Base-by-base conservation (phyloP, 2,797 vertebrate species). In the Antrozous pallidus region DNA sequence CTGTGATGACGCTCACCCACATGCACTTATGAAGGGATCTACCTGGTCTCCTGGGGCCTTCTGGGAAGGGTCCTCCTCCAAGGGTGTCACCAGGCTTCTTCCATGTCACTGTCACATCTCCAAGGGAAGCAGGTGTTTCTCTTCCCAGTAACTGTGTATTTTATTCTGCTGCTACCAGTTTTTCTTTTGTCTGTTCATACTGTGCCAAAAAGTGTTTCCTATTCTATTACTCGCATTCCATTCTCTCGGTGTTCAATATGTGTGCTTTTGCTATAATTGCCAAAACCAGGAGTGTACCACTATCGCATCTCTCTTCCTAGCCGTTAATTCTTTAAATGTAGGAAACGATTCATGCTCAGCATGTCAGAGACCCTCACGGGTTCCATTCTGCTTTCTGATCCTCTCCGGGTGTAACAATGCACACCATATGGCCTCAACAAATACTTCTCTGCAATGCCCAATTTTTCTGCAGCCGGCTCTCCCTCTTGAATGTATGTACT, bases 401-500 rank as follows among this genome's bases (percentile, higher is more conserved):
- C 96, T 96, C 92, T 85, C 96, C 51, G 88, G 87, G 86, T 95
- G 70, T 81, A 97, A 97, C 95, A 98, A 96, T 96, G 90, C 73
- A 0, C 0, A 0, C 96, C 95, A 94, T 97, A 90, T 95, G 89
- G 95, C 78, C 95, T 96, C 92, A 63, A 88, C 74, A 90, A 77
- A 42, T 13, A 6, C 92, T 94, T 69, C 90, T 97, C 75, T 5
- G 75, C 0, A 1, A 84, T 89, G 97, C 96, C 96, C 65, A 6
- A 78, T 97, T 96, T 95, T 95, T 98, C 94, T 1, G 2, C 96
- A 0, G 0, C 49, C 65, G 94, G 97, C 85, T 93, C 97, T 97
- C 94, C 94, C 94, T 96, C 70, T 96, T 95, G 96, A 98, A 97
- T 97, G 92, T 98, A 98, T 96, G 94, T 79, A 80, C 95, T 98